These are phyloP conservation scores for Decapterus maruadsi DNA, from an alignment of 2,797 vertebrate species.

Conservation along the genomic window DNA sequence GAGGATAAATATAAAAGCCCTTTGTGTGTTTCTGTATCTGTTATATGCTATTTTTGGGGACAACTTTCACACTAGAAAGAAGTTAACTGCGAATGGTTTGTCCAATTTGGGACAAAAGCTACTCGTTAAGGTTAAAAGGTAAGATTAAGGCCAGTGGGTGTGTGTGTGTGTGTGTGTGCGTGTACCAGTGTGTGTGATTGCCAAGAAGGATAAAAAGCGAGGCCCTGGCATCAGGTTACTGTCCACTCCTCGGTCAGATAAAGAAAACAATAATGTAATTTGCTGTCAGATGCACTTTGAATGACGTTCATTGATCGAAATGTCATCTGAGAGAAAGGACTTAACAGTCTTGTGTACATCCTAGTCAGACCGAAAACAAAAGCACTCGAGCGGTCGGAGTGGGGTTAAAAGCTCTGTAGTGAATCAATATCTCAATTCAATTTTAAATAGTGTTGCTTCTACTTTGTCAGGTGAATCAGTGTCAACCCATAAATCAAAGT, in stretches of 20 bases:
- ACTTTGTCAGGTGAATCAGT: slow-evolving; percentile 2
- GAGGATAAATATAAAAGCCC: neutral
- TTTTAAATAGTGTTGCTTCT: slow-evolving; percentile 28
- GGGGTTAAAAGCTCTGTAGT: neutral
- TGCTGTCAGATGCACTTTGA: slow-evolving; percentile 24
- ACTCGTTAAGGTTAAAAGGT: no score
- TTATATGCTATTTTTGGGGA: no score
- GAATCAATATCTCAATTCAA: slow-evolving; percentile 57
- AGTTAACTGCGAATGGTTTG: no score
- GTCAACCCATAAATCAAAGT: slow-evolving; percentile 23
- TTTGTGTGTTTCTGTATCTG: neutral
- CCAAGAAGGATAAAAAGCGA: neutral
- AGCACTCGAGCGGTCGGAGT: slow-evolving; percentile 12
- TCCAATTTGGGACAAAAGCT: no score
- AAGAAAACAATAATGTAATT: slow-evolving; percentile 16
- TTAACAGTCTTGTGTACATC: slow-evolving; percentile 24
- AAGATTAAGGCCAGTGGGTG: neutral
- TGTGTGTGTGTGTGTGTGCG: neutral
- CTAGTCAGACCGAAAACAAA: slow-evolving; percentile 42
- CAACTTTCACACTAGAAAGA: no score
- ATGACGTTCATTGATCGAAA: slow-evolving; percentile 45
- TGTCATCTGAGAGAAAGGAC: slow-evolving; percentile 16
- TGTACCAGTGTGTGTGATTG: neutral
- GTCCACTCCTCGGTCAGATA: slow-evolving; percentile 16
- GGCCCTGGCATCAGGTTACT: neutral